Evolutionary conservation across 2,113 vertebrate genomes (phyloP).

Genomic region (Ursus arctos): DNA sequence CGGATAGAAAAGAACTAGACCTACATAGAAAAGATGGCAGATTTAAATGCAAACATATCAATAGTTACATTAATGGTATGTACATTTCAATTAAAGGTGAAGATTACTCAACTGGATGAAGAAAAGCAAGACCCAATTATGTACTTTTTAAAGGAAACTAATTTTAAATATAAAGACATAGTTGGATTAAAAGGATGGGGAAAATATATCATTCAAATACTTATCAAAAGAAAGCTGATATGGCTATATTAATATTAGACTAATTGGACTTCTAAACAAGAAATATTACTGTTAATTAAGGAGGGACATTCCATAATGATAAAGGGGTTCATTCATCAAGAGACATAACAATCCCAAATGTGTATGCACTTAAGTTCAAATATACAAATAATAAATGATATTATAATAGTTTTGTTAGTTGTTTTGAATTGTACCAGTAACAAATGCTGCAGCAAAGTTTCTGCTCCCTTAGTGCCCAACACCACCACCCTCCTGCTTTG

Average conservation of each 20-base stretch:
- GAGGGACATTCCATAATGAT: background rate
- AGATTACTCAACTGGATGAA: background rate
- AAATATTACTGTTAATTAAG: background rate
- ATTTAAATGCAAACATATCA: background rate
- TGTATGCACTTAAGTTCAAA: background rate
- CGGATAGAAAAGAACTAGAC: background rate
- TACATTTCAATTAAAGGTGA: background rate
- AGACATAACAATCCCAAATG: background rate
- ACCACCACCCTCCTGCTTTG: background rate
- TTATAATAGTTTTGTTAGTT: background rate
- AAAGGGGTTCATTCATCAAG: background rate
- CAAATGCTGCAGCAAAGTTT: background rate
- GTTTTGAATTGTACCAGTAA: background rate
- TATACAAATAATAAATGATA: background rate
- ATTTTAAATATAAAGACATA: background rate
- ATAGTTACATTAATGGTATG: background rate
- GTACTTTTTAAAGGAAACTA: background rate
- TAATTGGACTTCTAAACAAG: background rate
- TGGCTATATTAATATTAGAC: background rate
- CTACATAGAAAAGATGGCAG: background rate
- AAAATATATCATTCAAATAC: background rate
- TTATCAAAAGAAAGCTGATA: background rate
- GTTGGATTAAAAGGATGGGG: background rate
- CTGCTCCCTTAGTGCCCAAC: background rate
- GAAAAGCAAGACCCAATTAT: background rate